Evolutionary conservation across 1,140 invertebrate species (phyloP), one percentile per base, ranked within the genome.

Genomic region (Ceratina calcarata): DNA sequence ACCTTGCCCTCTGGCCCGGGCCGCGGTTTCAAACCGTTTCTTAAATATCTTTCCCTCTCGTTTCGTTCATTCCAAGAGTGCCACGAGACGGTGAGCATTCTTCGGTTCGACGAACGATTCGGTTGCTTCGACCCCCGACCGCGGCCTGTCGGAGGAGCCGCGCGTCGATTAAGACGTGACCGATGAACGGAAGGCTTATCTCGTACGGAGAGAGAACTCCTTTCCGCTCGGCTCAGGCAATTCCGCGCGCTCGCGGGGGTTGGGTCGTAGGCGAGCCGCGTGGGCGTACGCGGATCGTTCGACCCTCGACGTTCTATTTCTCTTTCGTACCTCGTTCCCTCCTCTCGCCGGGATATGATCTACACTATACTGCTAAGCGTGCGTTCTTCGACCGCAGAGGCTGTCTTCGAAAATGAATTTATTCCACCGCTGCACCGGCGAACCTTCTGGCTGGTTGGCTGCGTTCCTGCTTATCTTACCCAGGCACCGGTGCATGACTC

Each of bases 81-180:
- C 57, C 67, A 57, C 60, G 57, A 53, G 66, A 4, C 55, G 72
- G 57, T 70, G 22, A 64, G 57, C 49, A 62, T 55, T 73, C 73
- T 58, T 22, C 58, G 67, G 68, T 64, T 78, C 76, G 72, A 62
- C 61, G 58, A 68, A 77, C 79, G 83, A 85, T 85, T 85, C 67
- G 83, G 84, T 85, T 85, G 78, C 79, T 72, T 81, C 80, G 82
- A 82, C 84, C 84, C 84, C 84, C 84, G 81, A 85, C 84, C 83
- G 84, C 20, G 83, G 64, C 37, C 83, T 85, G 83, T 85, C 83
- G 68, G 74, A 81, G 80, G 62, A 72, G 73, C 82, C 78, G 68
- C 69, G 77, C 76, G 80, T 85, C 83, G 84, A 86, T 86, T 86
- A 86, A 86, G 85, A 86, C 85, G 84, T 86, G 85, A 86, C 81